Percentiles rank a stretch among this genome's conserved stretches.
Evolutionary conservation across 1,140 invertebrate species (phyloP).

Genomic region (Lucilia cuprina): DNA sequence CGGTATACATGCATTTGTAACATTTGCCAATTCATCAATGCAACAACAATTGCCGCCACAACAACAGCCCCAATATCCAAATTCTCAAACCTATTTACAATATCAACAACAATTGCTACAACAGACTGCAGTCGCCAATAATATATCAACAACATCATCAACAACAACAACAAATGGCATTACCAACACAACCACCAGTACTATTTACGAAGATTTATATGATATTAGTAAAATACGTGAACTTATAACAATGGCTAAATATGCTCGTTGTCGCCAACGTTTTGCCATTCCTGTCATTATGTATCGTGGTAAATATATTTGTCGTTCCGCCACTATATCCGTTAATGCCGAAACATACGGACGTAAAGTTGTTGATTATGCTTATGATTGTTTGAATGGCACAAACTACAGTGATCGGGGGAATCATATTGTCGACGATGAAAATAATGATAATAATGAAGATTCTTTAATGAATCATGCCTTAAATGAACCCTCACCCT

Average conservation of each 20-base stretch:
- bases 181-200: constrained; percentile 54
- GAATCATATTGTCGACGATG: constrained; percentile 37
- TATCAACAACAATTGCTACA: constrained; percentile 17
- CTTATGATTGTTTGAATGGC: constrained; percentile 54
- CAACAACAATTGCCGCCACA: constrained; percentile 34
- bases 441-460: constrained; percentile 59
- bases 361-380: constrained; percentile 62
- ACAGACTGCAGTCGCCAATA: not conserved
- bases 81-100: not conserved
- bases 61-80: not conserved
- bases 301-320: constrained; percentile 77
- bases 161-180: constrained; percentile 13
- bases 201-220: constrained; percentile 71
- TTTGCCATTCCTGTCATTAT: constrained; percentile 84
- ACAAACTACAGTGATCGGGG: constrained; percentile 50
- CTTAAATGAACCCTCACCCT: constrained; percentile 51
- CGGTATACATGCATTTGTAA: constrained; percentile 56
- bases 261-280: constrained; percentile 73
- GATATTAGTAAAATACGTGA: constrained; percentile 69
- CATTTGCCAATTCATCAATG: constrained; percentile 43
- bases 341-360: constrained; percentile 80
- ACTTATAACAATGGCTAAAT: constrained; percentile 70
- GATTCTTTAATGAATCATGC: constrained; percentile 55
- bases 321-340: constrained; percentile 74
- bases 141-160: not conserved